Evolutionary conservation across 2,797 vertebrate species (phyloP).

Genomic region (Xenops minutus): DNA sequence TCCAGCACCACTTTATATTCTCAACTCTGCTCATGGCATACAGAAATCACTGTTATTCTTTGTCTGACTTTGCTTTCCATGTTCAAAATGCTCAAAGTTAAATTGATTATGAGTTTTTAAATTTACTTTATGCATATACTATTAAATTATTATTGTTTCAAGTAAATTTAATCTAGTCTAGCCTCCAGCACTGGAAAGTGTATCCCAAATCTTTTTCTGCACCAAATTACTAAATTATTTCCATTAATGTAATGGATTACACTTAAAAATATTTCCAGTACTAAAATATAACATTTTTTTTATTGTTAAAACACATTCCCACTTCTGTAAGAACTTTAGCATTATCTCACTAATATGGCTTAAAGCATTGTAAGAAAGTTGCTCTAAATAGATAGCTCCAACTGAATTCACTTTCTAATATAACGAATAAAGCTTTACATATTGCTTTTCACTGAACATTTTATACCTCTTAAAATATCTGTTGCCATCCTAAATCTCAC

Average conservation of each 20-base stretch:
- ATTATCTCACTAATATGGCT: not conserved
- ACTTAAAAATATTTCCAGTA: not conserved
- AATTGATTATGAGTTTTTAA: not conserved
- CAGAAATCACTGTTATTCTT: not conserved
- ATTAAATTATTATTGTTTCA: not conserved
- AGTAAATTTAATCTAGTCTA: not conserved
- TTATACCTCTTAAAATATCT: not conserved
- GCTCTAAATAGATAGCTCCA: rapidly evolving
- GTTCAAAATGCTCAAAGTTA: not conserved
- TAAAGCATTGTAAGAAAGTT: not conserved
- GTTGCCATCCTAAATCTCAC: not conserved
- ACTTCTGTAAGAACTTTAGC: not conserved
- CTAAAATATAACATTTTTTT: not conserved
- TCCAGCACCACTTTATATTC: not conserved
- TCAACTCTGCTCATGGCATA: not conserved
- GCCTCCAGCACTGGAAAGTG: not conserved
- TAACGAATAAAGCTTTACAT: not conserved
- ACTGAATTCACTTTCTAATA: not conserved
- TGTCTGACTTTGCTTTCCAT: not conserved
- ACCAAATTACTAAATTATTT: not conserved
- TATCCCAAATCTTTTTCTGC: not conserved
- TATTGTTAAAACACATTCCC: not conserved
- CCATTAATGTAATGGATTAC: not conserved
- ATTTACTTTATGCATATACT: not conserved
- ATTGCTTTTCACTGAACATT: not conserved